phyloP scores from a whole-genome alignment of 1,140 invertebrate species.

The Hermetia illucens region DNA sequence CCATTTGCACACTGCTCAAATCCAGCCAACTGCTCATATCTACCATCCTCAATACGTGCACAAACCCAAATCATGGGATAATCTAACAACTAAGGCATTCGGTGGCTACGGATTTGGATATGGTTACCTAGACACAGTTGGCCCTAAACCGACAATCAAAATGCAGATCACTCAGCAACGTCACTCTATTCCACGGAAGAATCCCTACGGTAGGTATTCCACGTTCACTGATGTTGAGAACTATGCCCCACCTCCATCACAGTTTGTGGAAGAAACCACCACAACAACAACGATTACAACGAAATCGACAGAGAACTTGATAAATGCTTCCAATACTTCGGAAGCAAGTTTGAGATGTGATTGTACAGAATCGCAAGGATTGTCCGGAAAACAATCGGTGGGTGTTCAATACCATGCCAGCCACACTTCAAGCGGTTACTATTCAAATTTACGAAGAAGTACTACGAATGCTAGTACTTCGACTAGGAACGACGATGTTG shows the following conservation, averaged over 20 bases:
- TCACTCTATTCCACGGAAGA: constrained; percentile 33
- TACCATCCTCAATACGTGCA: constrained; percentile 35
- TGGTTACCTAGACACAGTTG: constrained; percentile 55
- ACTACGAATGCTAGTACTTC: constrained; percentile 23
- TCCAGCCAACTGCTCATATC: constrained; percentile 33
- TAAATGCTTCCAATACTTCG: constrained; percentile 34
- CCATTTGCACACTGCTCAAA: constrained; percentile 32
- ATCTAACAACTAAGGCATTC: constrained; percentile 65
- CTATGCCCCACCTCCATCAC: constrained; percentile 30
- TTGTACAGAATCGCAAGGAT: constrained; percentile 4
- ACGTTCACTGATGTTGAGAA: constrained; percentile 30
- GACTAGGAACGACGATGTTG: constrained; percentile 5
- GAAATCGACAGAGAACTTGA: constrained; percentile 63
- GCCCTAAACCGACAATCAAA: constrained; percentile 35
- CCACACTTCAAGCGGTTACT: constrained; percentile 21
- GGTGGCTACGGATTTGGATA: constrained; percentile 74
- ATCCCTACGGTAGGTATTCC: constrained; percentile 32
- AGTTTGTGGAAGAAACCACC: constrained; percentile 32
- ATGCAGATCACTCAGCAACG: constrained; percentile 34
- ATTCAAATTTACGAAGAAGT: constrained; percentile 24
- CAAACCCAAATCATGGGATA: constrained; percentile 77
- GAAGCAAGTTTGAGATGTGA: constrained; percentile 13
- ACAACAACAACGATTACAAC: constrained; percentile 42
- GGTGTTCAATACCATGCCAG: constrained; percentile 23
- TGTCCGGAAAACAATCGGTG: constrained; percentile 13